Evolutionary conservation across 2,113 vertebrate species (phyloP), one percentile per base, ranked within the genome.

Genomic region (Epinephelus moara): DNA sequence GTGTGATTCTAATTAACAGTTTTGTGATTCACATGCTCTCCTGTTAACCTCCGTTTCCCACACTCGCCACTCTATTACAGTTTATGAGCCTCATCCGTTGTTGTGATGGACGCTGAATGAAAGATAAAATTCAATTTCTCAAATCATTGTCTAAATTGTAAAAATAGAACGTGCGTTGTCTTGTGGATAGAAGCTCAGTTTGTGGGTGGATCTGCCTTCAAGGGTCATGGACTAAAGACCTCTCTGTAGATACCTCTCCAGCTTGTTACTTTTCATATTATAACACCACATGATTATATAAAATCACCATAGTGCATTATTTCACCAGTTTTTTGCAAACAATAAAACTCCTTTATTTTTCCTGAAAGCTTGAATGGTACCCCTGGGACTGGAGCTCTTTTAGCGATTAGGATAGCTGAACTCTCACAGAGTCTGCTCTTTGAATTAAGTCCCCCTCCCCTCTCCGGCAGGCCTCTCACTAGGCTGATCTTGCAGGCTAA

Each of bases 391-490:
- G 15, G 62, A 80, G 90, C 90, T 94, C 86, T 91, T 91, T 90
- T 70, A 86, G 82, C 67, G 86, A 95, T 95, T 94, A 94, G 88
- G 86, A 55, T 78, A 85, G 89, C 82, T 91, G 88, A 90, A 92
- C 93, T 91, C 88, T 91, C 45, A 17, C 84, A 47, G 81, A 88
- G 86, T 82, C 69, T 85, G 72, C 88, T 88, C 92, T 92, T 93
- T 90, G 88, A 93, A 92, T 92, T 92, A 92, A 93, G 89, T 88
- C 89, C 85, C 91, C 91, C 86, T 87, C 92, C 92, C 82, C 59
- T 79, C 56, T 61, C 50, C 3, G 2, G 56, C 68, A 67, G 62
- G 69, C 80, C 75, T 64, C 88, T 88, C 85, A 72, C 82, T 60
- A 71, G 79, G 85, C 85, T 73, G 85, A 90, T 91, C 86, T 82